These are phyloP conservation scores for Eupithecia insigniata DNA, from an alignment of 2,888 invertebrate species.

Conservation along the genomic window DNA sequence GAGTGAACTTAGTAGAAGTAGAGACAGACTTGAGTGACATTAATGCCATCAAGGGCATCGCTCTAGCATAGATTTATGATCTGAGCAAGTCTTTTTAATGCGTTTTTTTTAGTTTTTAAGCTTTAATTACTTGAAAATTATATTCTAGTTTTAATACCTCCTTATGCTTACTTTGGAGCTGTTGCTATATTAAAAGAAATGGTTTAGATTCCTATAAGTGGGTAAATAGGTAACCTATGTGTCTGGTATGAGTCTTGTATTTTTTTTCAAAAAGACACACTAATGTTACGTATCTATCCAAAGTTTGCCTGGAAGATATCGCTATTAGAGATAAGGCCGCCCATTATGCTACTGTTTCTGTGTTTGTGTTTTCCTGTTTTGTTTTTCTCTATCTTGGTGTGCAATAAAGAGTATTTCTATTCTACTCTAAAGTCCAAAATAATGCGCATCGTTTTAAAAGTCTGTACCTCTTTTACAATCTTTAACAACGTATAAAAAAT, in stretches of 20 bases:
- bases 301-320: too few relatives aligned
- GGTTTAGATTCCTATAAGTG: not conserved
- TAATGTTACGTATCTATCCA: too few relatives aligned
- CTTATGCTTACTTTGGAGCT: not conserved
- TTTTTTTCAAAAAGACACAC: not conserved
- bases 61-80: too few relatives aligned
- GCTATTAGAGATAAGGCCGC: too few relatives aligned
- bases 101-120: too few relatives aligned
- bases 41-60: too few relatives aligned
- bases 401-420: too few relatives aligned
- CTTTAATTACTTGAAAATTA: not conserved
- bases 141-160: not conserved
- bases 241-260: not conserved
- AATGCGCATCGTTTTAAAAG: not conserved
- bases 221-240: not conserved
- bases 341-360: too few relatives aligned
- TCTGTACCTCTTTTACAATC: not conserved
- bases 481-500: not conserved
- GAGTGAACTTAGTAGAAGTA: slow-evolving; percentile 7
- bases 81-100: too few relatives aligned
- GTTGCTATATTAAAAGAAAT: not conserved
- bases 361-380: too few relatives aligned
- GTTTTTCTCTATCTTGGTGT: too few relatives aligned
- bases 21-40: too few relatives aligned
- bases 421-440: not conserved